Evolutionary conservation across 2,888 invertebrate genomes (phyloP).

Genomic region (Amorpha juglandis): DNA sequence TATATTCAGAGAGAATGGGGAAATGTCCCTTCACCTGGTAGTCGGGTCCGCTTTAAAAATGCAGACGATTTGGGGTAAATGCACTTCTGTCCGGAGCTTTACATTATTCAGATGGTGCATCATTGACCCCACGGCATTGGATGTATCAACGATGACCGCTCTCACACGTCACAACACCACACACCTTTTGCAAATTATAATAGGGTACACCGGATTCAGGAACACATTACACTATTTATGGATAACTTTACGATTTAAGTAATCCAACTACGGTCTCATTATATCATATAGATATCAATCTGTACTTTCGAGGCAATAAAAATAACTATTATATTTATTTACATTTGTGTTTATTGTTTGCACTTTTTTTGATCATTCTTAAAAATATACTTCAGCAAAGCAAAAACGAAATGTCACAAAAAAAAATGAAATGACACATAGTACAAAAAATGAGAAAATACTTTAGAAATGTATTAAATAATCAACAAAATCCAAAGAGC

Average conservation of each 20-base stretch:
- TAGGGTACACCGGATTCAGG: conserved; percentile 20
- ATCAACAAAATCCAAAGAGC: no score
- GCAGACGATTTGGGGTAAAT: conserved; percentile 71
- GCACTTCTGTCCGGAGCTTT: conserved; percentile 57
- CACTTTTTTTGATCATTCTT: not conserved
- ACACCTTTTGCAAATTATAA: conserved; percentile 43
- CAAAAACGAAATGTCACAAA: no score
- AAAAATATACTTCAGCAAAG: no score
- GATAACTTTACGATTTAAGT: not conserved
- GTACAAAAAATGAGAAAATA: no score
- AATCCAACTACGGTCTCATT: no score
- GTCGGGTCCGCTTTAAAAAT: conserved; percentile 44
- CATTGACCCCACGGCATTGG: conserved; percentile 54
- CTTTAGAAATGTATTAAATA: no score
- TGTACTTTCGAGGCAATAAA: no score
- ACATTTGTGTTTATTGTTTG: no score
- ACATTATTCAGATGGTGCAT: conserved; percentile 70
- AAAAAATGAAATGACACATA: no score
- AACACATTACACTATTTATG: conserved; percentile 5
- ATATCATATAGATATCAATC: no score
- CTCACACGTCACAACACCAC: conserved; percentile 30
- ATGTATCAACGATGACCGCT: not conserved
- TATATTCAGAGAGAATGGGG: conserved; percentile 54
- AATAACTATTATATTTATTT: no score
- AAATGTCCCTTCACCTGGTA: conserved; percentile 53